Percentiles rank a stretch among this genome's conserved stretches.
phyloP scores from a whole-genome alignment of 2,888 invertebrate genomes.

The Reticulitermes lucifugus region DNA sequence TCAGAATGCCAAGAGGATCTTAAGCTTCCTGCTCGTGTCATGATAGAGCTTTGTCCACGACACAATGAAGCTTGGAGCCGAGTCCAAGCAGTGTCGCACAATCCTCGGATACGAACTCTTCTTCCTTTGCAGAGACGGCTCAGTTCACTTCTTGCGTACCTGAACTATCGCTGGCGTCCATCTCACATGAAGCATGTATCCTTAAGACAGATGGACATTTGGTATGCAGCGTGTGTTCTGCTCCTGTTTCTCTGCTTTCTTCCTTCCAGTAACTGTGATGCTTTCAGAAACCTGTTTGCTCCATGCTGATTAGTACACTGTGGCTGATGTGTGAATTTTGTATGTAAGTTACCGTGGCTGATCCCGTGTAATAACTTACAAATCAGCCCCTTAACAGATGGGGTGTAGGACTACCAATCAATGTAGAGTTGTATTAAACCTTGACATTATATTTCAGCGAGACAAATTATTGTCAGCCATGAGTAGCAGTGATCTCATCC shows the following conservation, averaged over 20 bases:
- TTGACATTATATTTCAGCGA: conserved; percentile 6
- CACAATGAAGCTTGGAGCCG: conserved; percentile 84
- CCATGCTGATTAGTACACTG: too few relatives aligned
- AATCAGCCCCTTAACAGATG: too few relatives aligned
- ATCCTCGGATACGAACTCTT: conserved; percentile 83
- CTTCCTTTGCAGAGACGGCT: conserved; percentile 82
- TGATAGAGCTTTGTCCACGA: conserved; percentile 80
- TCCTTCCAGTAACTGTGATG: too few relatives aligned
- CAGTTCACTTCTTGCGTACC: conserved; percentile 75
- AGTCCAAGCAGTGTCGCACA: conserved; percentile 89
- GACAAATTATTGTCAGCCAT: conserved; percentile 19
- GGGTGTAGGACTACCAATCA: too few relatives aligned
- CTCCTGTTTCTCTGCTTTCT: too few relatives aligned
- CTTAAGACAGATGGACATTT: conserved; percentile 61
- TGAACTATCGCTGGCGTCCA: conserved; percentile 83
- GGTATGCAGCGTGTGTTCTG: neutral
- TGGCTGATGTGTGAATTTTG: too few relatives aligned
- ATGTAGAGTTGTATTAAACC: neutral
- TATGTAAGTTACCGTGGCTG: too few relatives aligned
- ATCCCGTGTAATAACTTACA: too few relatives aligned
- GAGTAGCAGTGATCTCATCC: neutral
- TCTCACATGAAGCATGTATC: conserved; percentile 70
- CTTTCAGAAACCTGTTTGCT: too few relatives aligned
- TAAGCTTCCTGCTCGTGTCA: conserved; percentile 82
- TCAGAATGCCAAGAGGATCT: conserved; percentile 69